Evolutionary conservation across 2,888 invertebrate species (phyloP).

Genomic region (Drosophila colorata): DNA sequence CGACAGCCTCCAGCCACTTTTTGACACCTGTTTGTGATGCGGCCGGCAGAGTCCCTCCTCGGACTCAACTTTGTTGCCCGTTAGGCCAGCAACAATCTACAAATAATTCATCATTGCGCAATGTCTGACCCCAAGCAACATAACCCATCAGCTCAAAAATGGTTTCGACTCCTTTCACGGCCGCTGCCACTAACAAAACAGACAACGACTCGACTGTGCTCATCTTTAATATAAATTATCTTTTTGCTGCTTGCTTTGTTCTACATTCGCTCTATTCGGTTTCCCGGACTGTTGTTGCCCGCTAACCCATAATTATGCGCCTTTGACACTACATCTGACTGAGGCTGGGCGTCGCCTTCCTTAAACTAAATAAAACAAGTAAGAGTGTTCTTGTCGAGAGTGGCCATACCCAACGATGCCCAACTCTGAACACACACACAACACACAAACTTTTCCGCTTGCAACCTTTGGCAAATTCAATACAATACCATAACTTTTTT

Average conservation of each 20-base stretch:
- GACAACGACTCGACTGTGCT: slow-evolving; percentile 48
- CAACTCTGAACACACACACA: too few species aligned
- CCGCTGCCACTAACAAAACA: slow-evolving; percentile 40
- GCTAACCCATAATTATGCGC: slow-evolving; percentile 81
- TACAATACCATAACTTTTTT: too few species aligned
- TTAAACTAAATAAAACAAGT: slow-evolving; percentile 25
- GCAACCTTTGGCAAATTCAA: too few species aligned
- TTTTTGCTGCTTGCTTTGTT: slow-evolving; percentile 39
- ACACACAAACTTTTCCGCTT: too few species aligned
- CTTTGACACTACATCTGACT: slow-evolving; percentile 68
- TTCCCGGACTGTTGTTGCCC: slow-evolving; percentile 36
- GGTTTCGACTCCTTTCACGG: slow-evolving; percentile 49
- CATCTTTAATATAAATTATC: slow-evolving; percentile 78
- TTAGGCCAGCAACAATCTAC: slow-evolving; percentile 61
- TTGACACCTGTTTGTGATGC: slow-evolving; percentile 81
- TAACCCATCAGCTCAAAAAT: slow-evolving; percentile 41
- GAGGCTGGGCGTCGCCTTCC: slow-evolving; percentile 25
- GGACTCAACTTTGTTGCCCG: slow-evolving; percentile 3
- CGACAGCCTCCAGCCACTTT: slow-evolving; percentile 46
- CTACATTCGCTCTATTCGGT: slow-evolving; percentile 28
- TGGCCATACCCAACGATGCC: not conserved
- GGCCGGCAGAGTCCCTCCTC: slow-evolving; percentile 25
- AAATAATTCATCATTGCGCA: slow-evolving; percentile 80
- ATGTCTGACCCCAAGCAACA: slow-evolving; percentile 56
- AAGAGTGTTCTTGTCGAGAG: not conserved